Conservation (phyloP, 2,797 vertebrate species). For the Psittacula derbiana region DNA sequence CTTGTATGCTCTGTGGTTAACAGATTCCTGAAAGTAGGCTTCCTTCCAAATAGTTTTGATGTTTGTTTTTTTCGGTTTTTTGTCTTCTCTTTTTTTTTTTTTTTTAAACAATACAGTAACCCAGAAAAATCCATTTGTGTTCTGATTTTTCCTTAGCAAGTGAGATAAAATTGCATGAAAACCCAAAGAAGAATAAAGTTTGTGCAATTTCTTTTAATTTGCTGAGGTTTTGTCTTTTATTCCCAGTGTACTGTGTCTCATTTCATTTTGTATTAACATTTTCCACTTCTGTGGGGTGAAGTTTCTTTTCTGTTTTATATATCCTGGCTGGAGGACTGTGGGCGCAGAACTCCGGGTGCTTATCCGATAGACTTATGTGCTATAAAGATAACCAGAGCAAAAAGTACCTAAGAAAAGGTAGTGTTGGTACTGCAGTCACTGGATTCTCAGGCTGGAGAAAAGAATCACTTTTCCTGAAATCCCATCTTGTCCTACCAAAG, state of each 20-base stretch:
- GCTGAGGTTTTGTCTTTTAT: not conserved
- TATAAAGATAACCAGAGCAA: not conserved
- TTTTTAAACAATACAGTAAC: not conserved
- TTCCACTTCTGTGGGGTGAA: not conserved
- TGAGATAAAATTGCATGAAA: not conserved
- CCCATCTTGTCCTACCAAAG: not conserved
- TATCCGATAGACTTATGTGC: fast-evolving
- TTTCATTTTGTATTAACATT: not conserved
- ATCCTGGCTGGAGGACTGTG: not conserved
- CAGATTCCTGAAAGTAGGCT: not conserved
- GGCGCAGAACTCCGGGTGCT: not conserved
- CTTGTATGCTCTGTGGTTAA: not conserved
- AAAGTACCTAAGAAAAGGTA: not conserved
- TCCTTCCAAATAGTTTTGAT: not conserved
- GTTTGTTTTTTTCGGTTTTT: not conserved
- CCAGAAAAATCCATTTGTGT: not conserved
- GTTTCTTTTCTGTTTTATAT: not conserved
- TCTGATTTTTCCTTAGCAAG: not conserved
- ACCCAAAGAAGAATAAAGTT: not conserved
- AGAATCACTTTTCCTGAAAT: not conserved
- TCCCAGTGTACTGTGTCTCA: not conserved
- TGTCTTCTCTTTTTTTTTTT: not conserved
- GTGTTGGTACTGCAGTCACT: not conserved
- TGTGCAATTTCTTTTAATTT: not conserved
- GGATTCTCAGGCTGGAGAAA: not conserved